Base-by-base conservation (phyloP, 2,888 invertebrate genomes). In the Zonitis immaculata region DNA sequence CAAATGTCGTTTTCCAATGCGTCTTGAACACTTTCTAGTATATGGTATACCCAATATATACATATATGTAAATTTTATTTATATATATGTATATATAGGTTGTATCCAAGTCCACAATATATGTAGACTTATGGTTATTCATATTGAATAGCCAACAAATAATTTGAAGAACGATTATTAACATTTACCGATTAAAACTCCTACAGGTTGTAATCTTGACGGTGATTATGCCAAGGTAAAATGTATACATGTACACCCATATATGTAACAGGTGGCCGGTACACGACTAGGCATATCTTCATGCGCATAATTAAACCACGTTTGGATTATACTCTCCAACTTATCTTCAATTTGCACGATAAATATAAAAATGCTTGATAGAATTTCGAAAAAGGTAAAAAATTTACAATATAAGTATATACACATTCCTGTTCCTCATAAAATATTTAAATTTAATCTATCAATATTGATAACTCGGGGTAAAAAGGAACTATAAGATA, bases 291-390 rank as follows among this genome's bases (percentile, higher is more conserved):
- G 49, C 57, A 61, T 56, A 57, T 59, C 54, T 56, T 48, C 43
- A 53, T 59, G 53, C 59, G 57, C 59, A 59, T 61, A 62, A 61
- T 61, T 62, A 56, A 51, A 42, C n/a, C 54, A 56, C 59, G 51
- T 52, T 47, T 47, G 43, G 27, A 45, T 42, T 46, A 48, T 44
- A 26, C 14, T 39, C 27, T 18, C n/a, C 18, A 47, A 44, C 44
- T 35, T 28, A 44, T 49, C 49, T 30, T 48, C 44, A 44, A 49
- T 55, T 54, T 51, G 54, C 58, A 56, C 55, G 61, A 49, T 55
- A 42, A 47, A 47, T 52, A 52, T 50, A 48, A 49, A 55, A 51
- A 20, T 1, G 4, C 35, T 6, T 18, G 16, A 9, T 4, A 20
- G 4, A 20, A 20, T 39, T 18, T 20, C 18, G 11, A 4, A 16